phyloP scores from a whole-genome alignment of 2,797 vertebrate genomes.

The Acrocephalus scirpaceus region DNA sequence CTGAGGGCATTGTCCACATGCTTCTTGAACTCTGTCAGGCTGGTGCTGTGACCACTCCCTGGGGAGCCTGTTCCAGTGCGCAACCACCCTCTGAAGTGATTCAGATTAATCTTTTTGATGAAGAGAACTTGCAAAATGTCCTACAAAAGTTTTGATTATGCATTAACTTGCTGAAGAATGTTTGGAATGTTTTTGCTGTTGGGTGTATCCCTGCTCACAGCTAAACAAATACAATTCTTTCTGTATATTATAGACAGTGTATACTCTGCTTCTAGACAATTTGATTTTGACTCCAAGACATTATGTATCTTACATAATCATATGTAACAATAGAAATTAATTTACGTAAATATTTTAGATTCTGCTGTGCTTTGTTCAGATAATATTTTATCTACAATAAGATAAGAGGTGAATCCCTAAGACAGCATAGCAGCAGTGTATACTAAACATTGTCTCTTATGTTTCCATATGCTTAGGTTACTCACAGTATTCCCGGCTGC shows the following conservation, averaged over 20 bases:
- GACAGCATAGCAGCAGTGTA: background rate
- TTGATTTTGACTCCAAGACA: background rate
- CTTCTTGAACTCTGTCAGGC: background rate
- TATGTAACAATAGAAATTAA: background rate
- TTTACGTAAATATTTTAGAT: background rate
- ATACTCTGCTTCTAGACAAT: background rate
- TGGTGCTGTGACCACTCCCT: background rate
- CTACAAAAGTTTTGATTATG: background rate
- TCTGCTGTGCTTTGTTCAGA: background rate
- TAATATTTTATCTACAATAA: background rate
- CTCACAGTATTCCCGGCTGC: constrained; percentile 87
- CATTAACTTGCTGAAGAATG: background rate
- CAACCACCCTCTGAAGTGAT: background rate
- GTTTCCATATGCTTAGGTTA: constrained; percentile 77
- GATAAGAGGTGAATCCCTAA: background rate
- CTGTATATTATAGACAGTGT: background rate
- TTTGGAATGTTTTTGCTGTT: background rate
- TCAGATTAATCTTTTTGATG: background rate
- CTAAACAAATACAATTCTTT: background rate
- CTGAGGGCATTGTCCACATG: background rate
- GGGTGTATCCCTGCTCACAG: background rate
- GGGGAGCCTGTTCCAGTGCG: background rate
- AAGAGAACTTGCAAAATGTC: background rate
- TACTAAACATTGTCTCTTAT: background rate
- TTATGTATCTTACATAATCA: background rate